Percentiles rank a stretch among this genome's conserved stretches.
Conservation (phyloP, 2,113 vertebrate species). For the Pelvicachromis taeniatus region DNA sequence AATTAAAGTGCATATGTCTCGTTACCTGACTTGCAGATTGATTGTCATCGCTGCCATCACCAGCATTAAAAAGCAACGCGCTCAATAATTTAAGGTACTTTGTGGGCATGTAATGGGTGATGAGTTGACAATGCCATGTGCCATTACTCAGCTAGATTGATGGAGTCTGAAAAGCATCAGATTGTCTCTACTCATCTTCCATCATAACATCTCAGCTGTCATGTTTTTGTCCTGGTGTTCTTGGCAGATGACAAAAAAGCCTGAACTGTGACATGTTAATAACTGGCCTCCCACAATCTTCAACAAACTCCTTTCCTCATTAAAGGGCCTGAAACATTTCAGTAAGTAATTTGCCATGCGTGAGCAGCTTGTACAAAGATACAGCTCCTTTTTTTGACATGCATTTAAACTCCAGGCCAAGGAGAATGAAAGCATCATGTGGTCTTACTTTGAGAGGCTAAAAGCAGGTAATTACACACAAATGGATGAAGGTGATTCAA, state of each 20-base stretch:
- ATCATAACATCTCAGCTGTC: not conserved
- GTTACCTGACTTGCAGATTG: not conserved
- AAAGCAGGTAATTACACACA: not conserved
- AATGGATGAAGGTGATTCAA: not conserved
- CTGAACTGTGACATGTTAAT: not conserved
- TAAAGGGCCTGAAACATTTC: not conserved
- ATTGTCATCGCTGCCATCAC: not conserved
- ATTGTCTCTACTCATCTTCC: constrained; percentile 12
- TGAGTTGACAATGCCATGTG: not conserved
- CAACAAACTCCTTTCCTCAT: not conserved
- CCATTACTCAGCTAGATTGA: constrained; percentile 3
- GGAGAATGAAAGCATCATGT: not conserved
- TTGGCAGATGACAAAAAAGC: not conserved
- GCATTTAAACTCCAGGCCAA: not conserved
- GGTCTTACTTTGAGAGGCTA: not conserved
- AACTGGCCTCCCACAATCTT: not conserved
- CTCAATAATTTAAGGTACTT: not conserved
- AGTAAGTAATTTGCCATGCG: not conserved
- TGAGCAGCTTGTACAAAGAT: not conserved
- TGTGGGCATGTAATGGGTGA: not conserved
- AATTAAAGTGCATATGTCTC: not conserved
- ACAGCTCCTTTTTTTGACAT: not conserved
- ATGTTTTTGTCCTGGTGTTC: not conserved
- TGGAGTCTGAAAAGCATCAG: constrained; percentile 11
- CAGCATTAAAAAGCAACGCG: not conserved